Conservation (phyloP, 2,113 vertebrate species). For the Paedocypris sp. region DNA sequence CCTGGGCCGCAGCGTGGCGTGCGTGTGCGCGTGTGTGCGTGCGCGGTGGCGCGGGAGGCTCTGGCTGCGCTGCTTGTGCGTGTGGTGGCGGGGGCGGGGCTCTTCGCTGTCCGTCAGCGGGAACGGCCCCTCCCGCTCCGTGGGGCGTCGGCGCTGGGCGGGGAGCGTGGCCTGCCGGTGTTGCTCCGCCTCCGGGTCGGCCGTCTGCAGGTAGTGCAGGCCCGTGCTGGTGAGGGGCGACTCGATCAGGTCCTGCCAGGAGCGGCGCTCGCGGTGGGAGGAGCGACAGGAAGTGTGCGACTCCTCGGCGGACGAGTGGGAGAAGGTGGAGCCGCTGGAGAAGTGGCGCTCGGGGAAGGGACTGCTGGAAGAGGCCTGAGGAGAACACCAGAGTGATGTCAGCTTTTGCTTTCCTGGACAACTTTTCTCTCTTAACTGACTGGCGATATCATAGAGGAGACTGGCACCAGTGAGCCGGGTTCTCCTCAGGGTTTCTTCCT, state of each 20-base stretch:
- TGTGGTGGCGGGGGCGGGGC: conserved; percentile 53
- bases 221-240: conserved; percentile 63
- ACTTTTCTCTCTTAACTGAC: too few species aligned
- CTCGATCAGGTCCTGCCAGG: conserved; percentile 44
- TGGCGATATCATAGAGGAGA: too few species aligned
- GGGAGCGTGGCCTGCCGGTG: conserved; percentile 72
- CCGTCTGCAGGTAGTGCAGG: conserved; percentile 80
- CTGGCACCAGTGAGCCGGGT: too few species aligned
- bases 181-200: conserved; percentile 54
- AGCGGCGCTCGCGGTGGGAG: conserved; percentile 57
- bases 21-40: conserved; percentile 50
- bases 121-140: conserved; percentile 77
- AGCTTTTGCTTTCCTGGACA: too few species aligned
- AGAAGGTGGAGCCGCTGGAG: conserved; percentile 63
- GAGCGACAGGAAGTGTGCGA: conserved; percentile 68
- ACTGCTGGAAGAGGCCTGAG: conserved; percentile 40
- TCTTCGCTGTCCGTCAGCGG: conserved; percentile 65
- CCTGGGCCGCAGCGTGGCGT: conserved; percentile 31
- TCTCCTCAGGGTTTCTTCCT: too few species aligned
- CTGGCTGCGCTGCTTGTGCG: conserved; percentile 77
- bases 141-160: conserved; percentile 62
- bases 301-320: conserved; percentile 61
- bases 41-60: conserved; percentile 77
- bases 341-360: conserved; percentile 59
- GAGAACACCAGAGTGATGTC: neutral